These are phyloP conservation scores for Teinopalpus imperialis DNA, from an alignment of 2,888 invertebrate genomes.

Conservation along the genomic window DNA sequence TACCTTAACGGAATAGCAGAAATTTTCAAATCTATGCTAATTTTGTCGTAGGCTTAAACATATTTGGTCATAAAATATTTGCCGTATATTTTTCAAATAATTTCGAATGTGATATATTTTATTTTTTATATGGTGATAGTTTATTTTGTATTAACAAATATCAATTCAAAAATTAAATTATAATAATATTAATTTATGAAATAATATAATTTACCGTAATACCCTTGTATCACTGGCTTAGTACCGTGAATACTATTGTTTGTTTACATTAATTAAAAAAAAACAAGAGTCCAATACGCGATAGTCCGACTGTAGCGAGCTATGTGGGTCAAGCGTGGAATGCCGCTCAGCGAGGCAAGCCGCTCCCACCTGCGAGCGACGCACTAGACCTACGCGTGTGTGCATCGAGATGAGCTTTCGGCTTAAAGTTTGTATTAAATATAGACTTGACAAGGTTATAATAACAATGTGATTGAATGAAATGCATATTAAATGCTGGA, in stretches of 20 bases:
- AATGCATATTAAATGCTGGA: no score
- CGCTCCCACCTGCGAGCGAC: constrained; percentile 65
- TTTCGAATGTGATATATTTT: no score
- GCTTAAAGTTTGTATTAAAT: no score
- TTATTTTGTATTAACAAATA: no score
- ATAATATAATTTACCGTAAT: no score
- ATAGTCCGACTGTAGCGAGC: constrained; percentile 38
- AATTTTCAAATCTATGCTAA: constrained; percentile 5
- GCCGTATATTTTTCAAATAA: no score
- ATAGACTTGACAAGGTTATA: no score
- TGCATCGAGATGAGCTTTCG: constrained; percentile 28
- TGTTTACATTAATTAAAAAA: constrained; percentile 24
- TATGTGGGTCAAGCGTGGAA: constrained; percentile 77
- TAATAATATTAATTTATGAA: no score
- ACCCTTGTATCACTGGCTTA: constrained; percentile 1
- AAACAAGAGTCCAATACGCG: constrained; percentile 34
- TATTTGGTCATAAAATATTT: no score
- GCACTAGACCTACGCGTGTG: constrained; percentile 30
- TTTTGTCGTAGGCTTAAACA: neutral
- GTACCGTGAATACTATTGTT: constrained; percentile 18
- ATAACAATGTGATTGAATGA: no score
- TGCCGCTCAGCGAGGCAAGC: constrained; percentile 70
- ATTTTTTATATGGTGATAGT: no score
- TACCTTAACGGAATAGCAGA: neutral
- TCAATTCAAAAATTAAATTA: no score